phyloP scores from a whole-genome alignment of 2,888 invertebrate species.

The Hypolimnas misippus region DNA sequence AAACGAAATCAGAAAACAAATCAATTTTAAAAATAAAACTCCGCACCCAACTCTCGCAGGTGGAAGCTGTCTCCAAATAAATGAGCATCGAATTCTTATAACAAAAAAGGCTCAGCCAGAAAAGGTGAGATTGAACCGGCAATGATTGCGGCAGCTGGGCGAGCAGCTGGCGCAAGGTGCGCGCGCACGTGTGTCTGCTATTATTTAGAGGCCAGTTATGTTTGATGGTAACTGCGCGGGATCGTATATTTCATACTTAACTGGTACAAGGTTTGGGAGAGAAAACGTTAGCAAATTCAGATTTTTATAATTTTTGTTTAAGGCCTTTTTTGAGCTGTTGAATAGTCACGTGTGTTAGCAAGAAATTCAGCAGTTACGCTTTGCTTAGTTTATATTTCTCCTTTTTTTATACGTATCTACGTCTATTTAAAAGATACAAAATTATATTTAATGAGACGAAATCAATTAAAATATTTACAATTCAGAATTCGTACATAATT shows the following conservation, averaged over 20 bases:
- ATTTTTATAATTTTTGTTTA: too few relatives aligned
- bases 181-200: conserved; percentile 17
- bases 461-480: too few relatives aligned
- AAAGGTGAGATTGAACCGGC: conserved; percentile 15
- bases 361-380: too few relatives aligned
- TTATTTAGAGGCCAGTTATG: conserved; percentile 10
- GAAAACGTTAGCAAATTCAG: too few relatives aligned
- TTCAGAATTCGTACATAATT: too few relatives aligned
- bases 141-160: conserved; percentile 60
- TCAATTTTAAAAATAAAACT: background rate
- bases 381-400: too few relatives aligned
- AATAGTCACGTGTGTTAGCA: too few relatives aligned
- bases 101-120: conserved; percentile 22
- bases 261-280: background rate
- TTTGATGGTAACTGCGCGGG: background rate
- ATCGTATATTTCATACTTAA: background rate
- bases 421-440: too few relatives aligned
- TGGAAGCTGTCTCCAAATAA: conserved; percentile 6
- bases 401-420: too few relatives aligned
- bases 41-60: conserved; percentile 1
- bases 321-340: too few relatives aligned
- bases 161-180: conserved; percentile 42
- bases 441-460: too few relatives aligned
- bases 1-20: background rate
- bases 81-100: background rate